Percentiles rank a stretch among this genome's conserved stretches.
phyloP scores from a whole-genome alignment of 2,113 vertebrate genomes.

The Ictidomys tridecemlineatus region DNA sequence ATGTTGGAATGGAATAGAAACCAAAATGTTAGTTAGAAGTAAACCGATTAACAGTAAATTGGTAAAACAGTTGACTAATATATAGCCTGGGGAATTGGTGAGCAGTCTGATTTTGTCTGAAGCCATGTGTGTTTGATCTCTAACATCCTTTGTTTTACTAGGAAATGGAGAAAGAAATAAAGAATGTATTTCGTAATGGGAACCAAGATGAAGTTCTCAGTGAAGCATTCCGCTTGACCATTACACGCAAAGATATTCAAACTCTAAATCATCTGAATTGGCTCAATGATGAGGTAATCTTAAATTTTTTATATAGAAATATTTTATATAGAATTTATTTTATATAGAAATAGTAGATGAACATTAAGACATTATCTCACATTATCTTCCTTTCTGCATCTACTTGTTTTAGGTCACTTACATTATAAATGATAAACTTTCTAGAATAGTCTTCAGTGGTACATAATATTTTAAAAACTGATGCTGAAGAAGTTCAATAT shows the following conservation, averaged over 20 bases:
- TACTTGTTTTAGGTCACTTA: conserved; percentile 28
- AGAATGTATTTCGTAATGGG: conserved; percentile 90
- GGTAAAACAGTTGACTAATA: background rate
- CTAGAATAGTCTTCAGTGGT: conserved; percentile 16
- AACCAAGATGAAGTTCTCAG: conserved; percentile 96
- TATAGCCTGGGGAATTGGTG: background rate
- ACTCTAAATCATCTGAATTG: conserved; percentile 97
- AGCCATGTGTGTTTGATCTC: conserved; percentile 31
- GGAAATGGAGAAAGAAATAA: conserved; percentile 96
- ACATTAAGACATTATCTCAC: background rate
- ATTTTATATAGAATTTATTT: background rate
- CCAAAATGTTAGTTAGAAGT: background rate
- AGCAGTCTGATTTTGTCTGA: background rate
- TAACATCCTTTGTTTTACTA: conserved; percentile 75
- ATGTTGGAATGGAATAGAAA: background rate
- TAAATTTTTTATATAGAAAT: no score
- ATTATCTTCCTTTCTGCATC: background rate
- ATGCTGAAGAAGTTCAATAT: conserved; percentile 5
- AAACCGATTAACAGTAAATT: background rate
- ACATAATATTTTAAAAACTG: conserved; percentile 7
- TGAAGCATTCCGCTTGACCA: conserved; percentile 96
- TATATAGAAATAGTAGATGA: conserved; percentile 36
- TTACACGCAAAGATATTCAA: conserved; percentile 97
- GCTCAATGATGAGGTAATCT: conserved; percentile 97
- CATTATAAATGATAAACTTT: conserved; percentile 35